Conservation (phyloP, 2,888 invertebrate genomes). For the Eubasilissa splendida region DNA sequence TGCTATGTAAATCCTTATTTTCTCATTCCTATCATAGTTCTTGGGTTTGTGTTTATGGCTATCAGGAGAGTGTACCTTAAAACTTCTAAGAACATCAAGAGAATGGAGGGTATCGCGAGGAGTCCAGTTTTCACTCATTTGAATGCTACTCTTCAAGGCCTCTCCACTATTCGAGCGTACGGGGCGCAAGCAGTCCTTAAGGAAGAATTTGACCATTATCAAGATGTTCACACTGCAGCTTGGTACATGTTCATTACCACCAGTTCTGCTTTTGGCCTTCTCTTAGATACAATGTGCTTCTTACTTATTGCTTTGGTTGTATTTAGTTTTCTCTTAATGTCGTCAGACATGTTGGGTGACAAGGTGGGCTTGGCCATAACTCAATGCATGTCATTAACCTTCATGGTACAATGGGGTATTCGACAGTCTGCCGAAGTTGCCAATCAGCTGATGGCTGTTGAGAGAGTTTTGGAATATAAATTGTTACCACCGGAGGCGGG, state of each 20-base stretch:
- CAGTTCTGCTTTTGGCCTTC: conserved; percentile 77
- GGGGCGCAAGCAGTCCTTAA: conserved; percentile 78
- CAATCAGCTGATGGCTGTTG: conserved; percentile 86
- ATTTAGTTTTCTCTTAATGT: conserved; percentile 75
- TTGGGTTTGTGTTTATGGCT: conserved; percentile 73
- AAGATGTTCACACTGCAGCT: conserved; percentile 76
- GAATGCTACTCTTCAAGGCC: conserved; percentile 82
- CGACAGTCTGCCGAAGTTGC: conserved; percentile 87
- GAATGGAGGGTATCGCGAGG: conserved; percentile 78
- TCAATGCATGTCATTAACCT: conserved; percentile 75
- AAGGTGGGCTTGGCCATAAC: conserved; percentile 79
- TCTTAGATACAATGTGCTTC: conserved; percentile 77
- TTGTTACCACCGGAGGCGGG: conserved; percentile 74
- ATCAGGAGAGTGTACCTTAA: conserved; percentile 77
- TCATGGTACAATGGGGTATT: conserved; percentile 84
- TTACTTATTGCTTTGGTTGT: conserved; percentile 77
- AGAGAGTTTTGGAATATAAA: conserved; percentile 88
- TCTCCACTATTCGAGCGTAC: conserved; percentile 84
- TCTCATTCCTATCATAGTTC: conserved; percentile 72
- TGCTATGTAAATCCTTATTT: conserved; percentile 74
- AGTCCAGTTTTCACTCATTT: conserved; percentile 90
- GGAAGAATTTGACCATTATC: conserved; percentile 74
- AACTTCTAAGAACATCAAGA: conserved; percentile 80
- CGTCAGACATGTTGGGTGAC: conserved; percentile 72
- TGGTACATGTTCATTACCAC: conserved; percentile 79